Evolutionary conservation across 2,113 vertebrate species (phyloP).

Genomic region (Brachirus orientalis): DNA sequence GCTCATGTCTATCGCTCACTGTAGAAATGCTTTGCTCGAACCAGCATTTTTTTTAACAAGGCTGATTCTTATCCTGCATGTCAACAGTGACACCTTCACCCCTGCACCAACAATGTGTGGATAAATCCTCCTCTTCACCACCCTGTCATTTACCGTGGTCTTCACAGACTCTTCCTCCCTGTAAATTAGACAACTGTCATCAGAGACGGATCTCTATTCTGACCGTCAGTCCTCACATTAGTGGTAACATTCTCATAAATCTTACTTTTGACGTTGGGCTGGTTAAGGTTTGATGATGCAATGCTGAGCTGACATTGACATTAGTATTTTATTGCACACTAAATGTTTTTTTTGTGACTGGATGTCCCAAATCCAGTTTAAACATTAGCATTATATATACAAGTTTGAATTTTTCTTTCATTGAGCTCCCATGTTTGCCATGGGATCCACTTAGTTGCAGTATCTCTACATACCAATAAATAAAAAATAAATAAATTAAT

Average conservation of each 20-base stretch:
- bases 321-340: too few species aligned
- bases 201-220: slow-evolving; percentile 16
- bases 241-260: slow-evolving; percentile 5
- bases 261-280: neutral
- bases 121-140: slow-evolving; percentile 35
- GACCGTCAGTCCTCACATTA: slow-evolving; percentile 12
- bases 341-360: too few species aligned
- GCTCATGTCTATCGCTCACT: slow-evolving; percentile 30
- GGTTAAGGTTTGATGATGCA: neutral
- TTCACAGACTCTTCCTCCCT: slow-evolving; percentile 19
- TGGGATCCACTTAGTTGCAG: too few species aligned
- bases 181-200: slow-evolving; percentile 38
- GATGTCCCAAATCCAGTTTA: too few species aligned
- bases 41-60: slow-evolving; percentile 33
- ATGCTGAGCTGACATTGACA: too few species aligned
- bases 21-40: slow-evolving; percentile 35
- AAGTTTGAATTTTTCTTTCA: too few species aligned
- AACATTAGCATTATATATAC: too few species aligned
- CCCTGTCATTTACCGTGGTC: slow-evolving; percentile 28
- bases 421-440: too few species aligned
- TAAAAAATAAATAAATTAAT: too few species aligned
- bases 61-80: slow-evolving; percentile 48
- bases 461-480: too few species aligned
- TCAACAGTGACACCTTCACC: slow-evolving; percentile 47
- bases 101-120: slow-evolving; percentile 23